Conservation (phyloP, 2,888 invertebrate genomes). For the Harmothoe impar region DNA sequence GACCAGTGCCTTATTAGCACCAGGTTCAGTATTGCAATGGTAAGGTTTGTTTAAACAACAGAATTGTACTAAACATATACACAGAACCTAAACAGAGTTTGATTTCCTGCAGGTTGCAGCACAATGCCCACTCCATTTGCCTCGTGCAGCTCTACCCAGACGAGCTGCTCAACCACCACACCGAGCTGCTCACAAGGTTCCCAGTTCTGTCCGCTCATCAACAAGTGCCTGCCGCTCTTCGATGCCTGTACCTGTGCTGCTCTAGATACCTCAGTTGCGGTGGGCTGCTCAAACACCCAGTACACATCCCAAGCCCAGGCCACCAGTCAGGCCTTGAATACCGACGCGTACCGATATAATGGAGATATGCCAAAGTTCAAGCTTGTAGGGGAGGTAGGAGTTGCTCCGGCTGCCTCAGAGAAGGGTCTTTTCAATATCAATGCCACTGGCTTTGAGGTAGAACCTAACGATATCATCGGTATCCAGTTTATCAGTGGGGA, state of each 20-base stretch:
- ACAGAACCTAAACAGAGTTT: neutral
- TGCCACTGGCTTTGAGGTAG: neutral
- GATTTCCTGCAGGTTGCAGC: neutral
- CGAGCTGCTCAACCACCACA: neutral
- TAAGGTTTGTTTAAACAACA: too few relatives aligned
- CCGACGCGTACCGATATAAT: neutral
- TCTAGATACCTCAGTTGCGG: neutral
- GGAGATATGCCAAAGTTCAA: neutral
- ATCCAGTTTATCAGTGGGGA: constrained; percentile 31
- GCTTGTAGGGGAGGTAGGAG: neutral
- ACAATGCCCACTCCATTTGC: constrained; percentile 18
- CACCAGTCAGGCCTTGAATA: neutral
- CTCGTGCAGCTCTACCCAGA: neutral
- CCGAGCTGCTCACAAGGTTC: neutral
- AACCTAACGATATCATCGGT: constrained; percentile 27
- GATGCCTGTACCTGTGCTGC: neutral
- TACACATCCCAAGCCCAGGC: neutral
- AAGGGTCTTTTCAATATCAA: neutral
- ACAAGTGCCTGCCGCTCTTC: neutral
- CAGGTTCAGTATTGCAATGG: too few relatives aligned
- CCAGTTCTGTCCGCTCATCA: constrained; percentile 33
- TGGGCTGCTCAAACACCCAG: neutral
- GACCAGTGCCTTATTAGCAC: too few relatives aligned
- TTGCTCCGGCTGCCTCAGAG: neutral
- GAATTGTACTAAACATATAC: too few relatives aligned